Conservation (phyloP, 2,888 invertebrate species). For the Xestia c-nigrum region DNA sequence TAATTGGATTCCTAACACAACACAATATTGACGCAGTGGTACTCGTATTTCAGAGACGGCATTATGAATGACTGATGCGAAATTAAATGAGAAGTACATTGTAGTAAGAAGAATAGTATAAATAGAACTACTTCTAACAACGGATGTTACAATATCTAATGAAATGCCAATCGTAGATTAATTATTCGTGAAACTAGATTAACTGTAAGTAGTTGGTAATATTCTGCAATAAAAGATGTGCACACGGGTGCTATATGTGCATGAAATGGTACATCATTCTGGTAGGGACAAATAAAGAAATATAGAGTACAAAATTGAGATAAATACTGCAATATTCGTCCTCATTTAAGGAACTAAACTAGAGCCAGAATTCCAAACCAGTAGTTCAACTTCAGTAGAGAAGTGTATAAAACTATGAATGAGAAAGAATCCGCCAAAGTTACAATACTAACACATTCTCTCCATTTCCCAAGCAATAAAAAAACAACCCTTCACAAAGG, state of each 20-base stretch:
- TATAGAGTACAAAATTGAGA: background rate
- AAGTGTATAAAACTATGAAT: background rate
- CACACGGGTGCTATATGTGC: background rate
- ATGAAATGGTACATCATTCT: background rate
- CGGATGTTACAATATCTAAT: background rate
- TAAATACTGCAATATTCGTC: background rate
- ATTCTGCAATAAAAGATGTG: background rate
- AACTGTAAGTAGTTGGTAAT: background rate
- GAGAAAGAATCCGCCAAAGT: background rate
- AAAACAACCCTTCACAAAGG: conserved; percentile 39
- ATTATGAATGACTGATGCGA: conserved; percentile 44
- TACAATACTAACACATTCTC: background rate
- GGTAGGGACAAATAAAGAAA: background rate
- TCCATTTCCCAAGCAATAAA: conserved; percentile 11
- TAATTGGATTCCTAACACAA: conserved; percentile 53
- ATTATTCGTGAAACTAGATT: background rate
- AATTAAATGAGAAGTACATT: conserved; percentile 32
- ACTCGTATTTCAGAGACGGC: conserved; percentile 36
- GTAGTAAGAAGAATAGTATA: conserved; percentile 1
- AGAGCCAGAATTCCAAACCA: background rate
- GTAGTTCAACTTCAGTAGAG: background rate
- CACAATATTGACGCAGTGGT: conserved; percentile 40
- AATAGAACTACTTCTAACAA: background rate
- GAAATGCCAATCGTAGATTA: background rate
- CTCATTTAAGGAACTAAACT: background rate